phyloP scores from a whole-genome alignment of 2,888 invertebrate genomes.

The Helicoverpa assulta region DNA sequence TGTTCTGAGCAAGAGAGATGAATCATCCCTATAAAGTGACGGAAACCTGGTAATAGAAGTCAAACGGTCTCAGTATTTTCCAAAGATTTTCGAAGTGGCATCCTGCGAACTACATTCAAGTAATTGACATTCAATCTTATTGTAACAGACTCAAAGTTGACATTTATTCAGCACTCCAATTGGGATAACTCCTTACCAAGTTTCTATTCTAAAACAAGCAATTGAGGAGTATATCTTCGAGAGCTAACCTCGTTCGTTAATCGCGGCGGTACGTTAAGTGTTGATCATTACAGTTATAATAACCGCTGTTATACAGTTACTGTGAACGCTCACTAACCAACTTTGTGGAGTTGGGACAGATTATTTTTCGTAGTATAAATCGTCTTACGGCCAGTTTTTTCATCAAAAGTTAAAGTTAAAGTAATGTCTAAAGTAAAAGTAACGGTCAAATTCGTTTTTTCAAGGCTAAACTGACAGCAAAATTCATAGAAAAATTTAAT shows the following conservation, averaged over 20 bases:
- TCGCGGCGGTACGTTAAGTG: slow-evolving; percentile 45
- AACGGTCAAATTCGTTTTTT: too few species aligned
- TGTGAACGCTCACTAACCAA: slow-evolving; percentile 36
- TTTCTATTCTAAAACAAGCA: neutral
- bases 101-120: neutral
- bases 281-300: slow-evolving; percentile 61
- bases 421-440: too few species aligned
- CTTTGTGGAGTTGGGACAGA: slow-evolving; percentile 13
- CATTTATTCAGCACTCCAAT: neutral
- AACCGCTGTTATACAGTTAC: slow-evolving; percentile 63
- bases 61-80: neutral
- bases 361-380: too few species aligned
- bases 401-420: too few species aligned
- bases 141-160: neutral
- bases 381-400: too few species aligned
- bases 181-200: neutral
- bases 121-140: neutral
- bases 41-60: too few species aligned
- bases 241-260: slow-evolving; percentile 46
- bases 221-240: slow-evolving; percentile 21
- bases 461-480: too few species aligned
- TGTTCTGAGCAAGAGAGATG: neutral
- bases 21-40: too few species aligned
- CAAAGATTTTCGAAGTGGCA: neutral
- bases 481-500: too few species aligned